phyloP scores from a whole-genome alignment of 2,113 vertebrate species.

The Catagonus wagneri region DNA sequence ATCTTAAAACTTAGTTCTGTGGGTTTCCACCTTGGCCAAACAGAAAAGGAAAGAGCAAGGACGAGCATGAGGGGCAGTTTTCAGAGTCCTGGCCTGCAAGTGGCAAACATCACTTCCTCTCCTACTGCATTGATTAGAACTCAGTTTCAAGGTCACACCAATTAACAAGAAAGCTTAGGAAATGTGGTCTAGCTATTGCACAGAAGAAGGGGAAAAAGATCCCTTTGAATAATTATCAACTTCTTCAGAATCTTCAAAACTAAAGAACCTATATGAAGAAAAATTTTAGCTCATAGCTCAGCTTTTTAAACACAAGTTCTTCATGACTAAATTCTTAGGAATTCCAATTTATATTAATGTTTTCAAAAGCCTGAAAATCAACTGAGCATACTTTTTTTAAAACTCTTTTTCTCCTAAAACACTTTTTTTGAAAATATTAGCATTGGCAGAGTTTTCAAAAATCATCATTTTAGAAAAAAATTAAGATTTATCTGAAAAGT shows the following conservation, averaged over 20 bases:
- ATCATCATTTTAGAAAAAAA: background rate
- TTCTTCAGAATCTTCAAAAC: background rate
- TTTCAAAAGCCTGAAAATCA: background rate
- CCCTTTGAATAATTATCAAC: background rate
- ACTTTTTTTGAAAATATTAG: constrained; percentile 24
- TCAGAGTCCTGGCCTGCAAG: background rate
- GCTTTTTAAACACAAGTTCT: background rate
- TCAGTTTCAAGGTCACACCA: background rate
- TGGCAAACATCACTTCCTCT: background rate
- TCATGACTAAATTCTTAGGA: background rate
- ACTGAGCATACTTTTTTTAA: background rate
- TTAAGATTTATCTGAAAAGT: constrained; percentile 24
- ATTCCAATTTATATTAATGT: background rate
- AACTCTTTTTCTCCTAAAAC: background rate
- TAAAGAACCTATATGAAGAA: background rate
- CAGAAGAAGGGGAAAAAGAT: background rate
- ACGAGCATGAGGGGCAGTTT: background rate
- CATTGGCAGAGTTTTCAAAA: background rate
- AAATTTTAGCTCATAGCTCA: background rate
- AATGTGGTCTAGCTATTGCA: background rate
- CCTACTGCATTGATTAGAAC: background rate
- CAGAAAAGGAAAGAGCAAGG: background rate
- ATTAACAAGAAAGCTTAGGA: background rate
- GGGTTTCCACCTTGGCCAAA: background rate
- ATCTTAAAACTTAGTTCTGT: background rate